Conservation (phyloP, 2,888 invertebrate species). For the Sicus ferrugineus region DNA sequence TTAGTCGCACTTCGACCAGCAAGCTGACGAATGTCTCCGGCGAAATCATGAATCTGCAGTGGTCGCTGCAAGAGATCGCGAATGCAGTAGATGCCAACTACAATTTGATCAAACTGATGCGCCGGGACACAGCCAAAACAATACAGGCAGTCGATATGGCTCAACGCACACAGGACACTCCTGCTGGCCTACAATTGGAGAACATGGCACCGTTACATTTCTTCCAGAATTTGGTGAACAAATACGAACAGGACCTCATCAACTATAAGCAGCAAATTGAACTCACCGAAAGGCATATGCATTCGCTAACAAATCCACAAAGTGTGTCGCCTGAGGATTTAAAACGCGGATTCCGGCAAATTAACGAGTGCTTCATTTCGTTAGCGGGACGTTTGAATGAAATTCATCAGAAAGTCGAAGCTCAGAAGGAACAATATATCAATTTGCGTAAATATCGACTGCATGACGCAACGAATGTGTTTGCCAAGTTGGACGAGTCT, state of each 20-base stretch:
- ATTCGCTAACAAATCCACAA: constrained; percentile 70
- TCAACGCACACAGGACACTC: constrained; percentile 79
- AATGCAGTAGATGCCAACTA: constrained; percentile 61
- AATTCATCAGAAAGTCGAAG: constrained; percentile 78
- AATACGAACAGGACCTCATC: constrained; percentile 76
- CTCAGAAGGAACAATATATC: constrained; percentile 85
- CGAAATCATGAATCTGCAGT: constrained; percentile 57
- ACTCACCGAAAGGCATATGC: constrained; percentile 76
- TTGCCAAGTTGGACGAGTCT: constrained; percentile 67
- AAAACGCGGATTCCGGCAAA: constrained; percentile 78
- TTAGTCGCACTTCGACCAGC: constrained; percentile 72
- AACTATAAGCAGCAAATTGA: constrained; percentile 76
- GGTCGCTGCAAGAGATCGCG: constrained; percentile 59
- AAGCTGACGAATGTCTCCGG: constrained; percentile 59
- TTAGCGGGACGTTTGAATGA: constrained; percentile 87
- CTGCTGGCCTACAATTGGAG: constrained; percentile 78
- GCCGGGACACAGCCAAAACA: constrained; percentile 76
- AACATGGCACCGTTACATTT: constrained; percentile 76
- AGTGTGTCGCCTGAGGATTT: constrained; percentile 78
- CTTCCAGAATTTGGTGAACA: constrained; percentile 73
- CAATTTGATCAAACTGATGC: constrained; percentile 66
- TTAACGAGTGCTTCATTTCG: constrained; percentile 87
- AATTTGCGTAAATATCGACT: constrained; percentile 78
- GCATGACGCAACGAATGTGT: constrained; percentile 79
- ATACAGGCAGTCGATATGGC: constrained; percentile 80